Percentiles rank a stretch among this genome's conserved stretches.
Conservation (phyloP, 1,140 invertebrate species). For the Eufriesea mexicana region DNA sequence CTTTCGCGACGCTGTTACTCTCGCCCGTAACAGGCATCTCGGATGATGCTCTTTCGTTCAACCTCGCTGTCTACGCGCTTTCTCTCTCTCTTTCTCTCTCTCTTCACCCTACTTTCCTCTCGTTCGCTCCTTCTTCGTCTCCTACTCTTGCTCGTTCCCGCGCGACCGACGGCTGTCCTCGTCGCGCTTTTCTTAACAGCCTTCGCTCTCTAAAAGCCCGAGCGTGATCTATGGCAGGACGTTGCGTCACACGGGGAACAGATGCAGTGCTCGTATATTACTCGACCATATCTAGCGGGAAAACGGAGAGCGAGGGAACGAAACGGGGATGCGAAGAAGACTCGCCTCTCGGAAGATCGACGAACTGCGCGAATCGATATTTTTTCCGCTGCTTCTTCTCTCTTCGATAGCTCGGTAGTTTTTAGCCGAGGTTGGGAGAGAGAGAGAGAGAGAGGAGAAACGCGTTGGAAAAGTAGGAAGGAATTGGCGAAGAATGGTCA, state of each 20-base stretch:
- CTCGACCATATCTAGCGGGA: slow-evolving; percentile 77
- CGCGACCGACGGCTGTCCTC: slow-evolving; percentile 57
- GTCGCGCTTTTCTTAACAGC: slow-evolving; percentile 77
- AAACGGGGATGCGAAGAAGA: slow-evolving; percentile 39
- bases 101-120: background rate
- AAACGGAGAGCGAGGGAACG: slow-evolving; percentile 54
- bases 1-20: slow-evolving; percentile 28
- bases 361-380: slow-evolving; percentile 78
- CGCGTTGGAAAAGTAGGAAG: background rate
- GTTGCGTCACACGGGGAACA: slow-evolving; percentile 82
- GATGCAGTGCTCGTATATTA: slow-evolving; percentile 83
- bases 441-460: background rate
- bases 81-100: background rate
- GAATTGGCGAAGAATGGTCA: too few relatives aligned
- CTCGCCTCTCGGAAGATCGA: slow-evolving; percentile 74
- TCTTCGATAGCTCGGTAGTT: too few relatives aligned
- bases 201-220: slow-evolving; percentile 81
- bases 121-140: slow-evolving; percentile 36
- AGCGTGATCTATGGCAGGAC: slow-evolving; percentile 82
- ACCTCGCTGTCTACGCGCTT: background rate
- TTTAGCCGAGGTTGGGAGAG: too few relatives aligned
- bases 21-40: slow-evolving; percentile 22
- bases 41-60: slow-evolving; percentile 10
- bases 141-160: slow-evolving; percentile 44
- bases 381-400: slow-evolving; percentile 53